Evolutionary conservation across 2,888 invertebrate species (phyloP), one percentile per base, ranked within the genome.

Genomic region (Shargacucullia verbasci): DNA sequence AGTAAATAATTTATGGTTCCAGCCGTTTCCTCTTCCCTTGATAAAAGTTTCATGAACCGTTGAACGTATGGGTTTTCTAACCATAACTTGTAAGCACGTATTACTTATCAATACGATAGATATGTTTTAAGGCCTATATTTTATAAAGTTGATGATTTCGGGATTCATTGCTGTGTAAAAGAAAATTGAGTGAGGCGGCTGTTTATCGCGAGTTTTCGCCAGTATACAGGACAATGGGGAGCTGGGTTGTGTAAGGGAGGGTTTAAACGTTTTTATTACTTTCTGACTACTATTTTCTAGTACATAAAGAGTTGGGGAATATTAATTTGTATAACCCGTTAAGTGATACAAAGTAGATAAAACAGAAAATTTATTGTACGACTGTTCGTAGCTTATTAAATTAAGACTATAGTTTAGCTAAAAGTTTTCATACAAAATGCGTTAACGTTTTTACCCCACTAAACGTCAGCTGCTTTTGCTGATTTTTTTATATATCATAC

Each of bases 1-100:
- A 79, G 78, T 82, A 80, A 79, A 82, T 82, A 70, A 80, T 82
- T 82, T 82, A 82, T 80, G 67, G 70, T 67, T 60, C 45, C 52
- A 56, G 57, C 52, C 67, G 56, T 57, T 69, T 71, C 55, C 67
- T 59, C 61, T 29, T 73, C 65, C 52, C 70, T 69, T 79, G 78
- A 80, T 82, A 80, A 81, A 82, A 81, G 66, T 81, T 82, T 81
- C 74, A 82, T 75, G 80, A 56, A 72, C 67, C 64, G 63, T 63
- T 74, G 70, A 79, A 59, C 71, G 71, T 73, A 80, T 73, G 79
- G 65, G 63, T 72, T 68, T 68, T 62, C 60, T 68, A 69, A 71
- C 63, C 66, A 61, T 71, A 69, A 78, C 59, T 13, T 60, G 60
- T 71, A 60, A 71, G 57, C 75, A 70, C 64, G 75, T 77, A 68